Evolutionary conservation across 2,113 vertebrate genomes (phyloP), one percentile per base, ranked within the genome.

Genomic region (Festucalex cinctus): DNA sequence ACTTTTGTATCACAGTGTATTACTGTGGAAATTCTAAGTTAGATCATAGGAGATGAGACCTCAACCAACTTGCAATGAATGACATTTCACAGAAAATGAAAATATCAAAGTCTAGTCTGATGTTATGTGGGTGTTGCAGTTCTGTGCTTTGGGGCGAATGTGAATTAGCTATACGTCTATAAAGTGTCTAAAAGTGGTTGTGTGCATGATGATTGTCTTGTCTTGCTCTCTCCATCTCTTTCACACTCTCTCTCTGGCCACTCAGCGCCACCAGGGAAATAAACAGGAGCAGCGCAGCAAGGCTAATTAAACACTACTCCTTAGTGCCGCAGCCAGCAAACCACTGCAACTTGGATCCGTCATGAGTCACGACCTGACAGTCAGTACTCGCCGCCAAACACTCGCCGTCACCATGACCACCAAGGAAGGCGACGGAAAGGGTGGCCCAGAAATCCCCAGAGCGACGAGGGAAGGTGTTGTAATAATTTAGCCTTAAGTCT

Each of bases 271-370:
- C 85, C 44, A 68, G 88, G 88, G 88, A 88, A 88, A 90, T 89
- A 90, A 89, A 89, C 84, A 86, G 88, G 81, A 80, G 77, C 81
- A 71, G 77, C 87, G 85, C 86, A 87, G 88, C 87, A 90, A 82
- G 87, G 79, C 88, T 90, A 91, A 90, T 91, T 89, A 90, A 91
- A 88, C 86, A 82, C 70, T 76, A 67, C 51, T 62, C 69, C 83
- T 80, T 66, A 71, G 77, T 77, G 69, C 80, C 28, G 76, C 69
- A 76, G 76, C 83, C 77, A 83, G 72, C 69, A 74, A 70, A 75
- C 81, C 70, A 35, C 80, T 66, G 71, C 81, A 80, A 78, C 70
- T 68, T 71, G 73, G 80, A 83, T 84, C 49, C 54, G 74, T 83
- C 82, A 77, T 72, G 83, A 86, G 74, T 83, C 82, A 77, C 74